Evolutionary conservation across 2,888 invertebrate species (phyloP), one percentile per base, ranked within the genome.

Genomic region (Stenodema calcarata): DNA sequence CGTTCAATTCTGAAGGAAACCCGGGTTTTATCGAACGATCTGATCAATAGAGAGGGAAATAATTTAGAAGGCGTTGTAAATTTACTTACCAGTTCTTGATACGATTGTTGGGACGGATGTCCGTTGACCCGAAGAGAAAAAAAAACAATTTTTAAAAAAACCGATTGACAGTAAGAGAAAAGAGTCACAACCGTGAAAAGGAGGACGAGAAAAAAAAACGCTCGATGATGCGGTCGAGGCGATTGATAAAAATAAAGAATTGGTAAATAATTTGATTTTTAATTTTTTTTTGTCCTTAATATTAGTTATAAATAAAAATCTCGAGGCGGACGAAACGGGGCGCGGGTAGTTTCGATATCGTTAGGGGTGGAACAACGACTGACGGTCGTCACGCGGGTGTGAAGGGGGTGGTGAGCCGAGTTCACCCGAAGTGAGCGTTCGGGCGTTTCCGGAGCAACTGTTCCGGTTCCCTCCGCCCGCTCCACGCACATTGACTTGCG

Each of bases 291-390:
- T n/a, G n/a, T n/a, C n/a, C n/a, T n/a, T n/a, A n/a, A n/a, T n/a
- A 18, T 50, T 50, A 50, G 14, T 50, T 50, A 50, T 50, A 62
- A 27, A 62, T 62, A 27, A 62, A 62, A 62, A 27, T 62, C 27
- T 62, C 62, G 78, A 78, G 78, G 44, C 44, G 42, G 78, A 78
- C 44, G 78, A 78, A 27, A 44, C 41, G 78, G 27, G 23, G 23
- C 23, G 23, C 78, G 44, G 18, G 44, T 44, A n/a, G 42, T 23
- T 27, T 75, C 42, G 78, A 78, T 78, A 62, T 62, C 78, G 78
- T 42, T 44, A 78, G 78, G 78, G 78, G 78, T 78, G 78, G 78
- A 78, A 78, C 78, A 44, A 78, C 78, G 78, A 78, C 78, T 78
- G 78, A 44, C 27, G 42, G n/a, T 3, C n/a, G 42, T 2, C 16